Conservation (phyloP, 2,113 vertebrate genomes). For the Oxygymnocypris stewartii region DNA sequence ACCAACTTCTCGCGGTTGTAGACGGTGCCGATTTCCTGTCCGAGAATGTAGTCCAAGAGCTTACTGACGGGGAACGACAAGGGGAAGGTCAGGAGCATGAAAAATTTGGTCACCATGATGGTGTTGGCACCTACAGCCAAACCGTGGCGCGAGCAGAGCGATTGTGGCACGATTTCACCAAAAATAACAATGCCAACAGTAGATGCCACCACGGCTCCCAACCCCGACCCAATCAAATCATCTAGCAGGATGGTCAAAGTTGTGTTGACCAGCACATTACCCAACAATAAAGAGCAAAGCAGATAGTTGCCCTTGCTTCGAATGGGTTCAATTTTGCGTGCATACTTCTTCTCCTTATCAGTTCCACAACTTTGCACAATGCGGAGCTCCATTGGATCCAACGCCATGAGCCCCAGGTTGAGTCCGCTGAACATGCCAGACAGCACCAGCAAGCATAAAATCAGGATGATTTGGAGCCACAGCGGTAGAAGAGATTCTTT, state of each 20-base stretch:
- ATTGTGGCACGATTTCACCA: slow-evolving; percentile 93
- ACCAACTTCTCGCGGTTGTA: slow-evolving; percentile 97
- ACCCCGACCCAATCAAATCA: slow-evolving; percentile 87
- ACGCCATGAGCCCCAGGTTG: slow-evolving; percentile 94
- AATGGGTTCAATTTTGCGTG: slow-evolving; percentile 89
- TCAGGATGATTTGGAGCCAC: slow-evolving; percentile 85
- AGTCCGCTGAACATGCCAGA: slow-evolving; percentile 97
- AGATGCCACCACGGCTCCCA: slow-evolving; percentile 87
- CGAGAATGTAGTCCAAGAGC: slow-evolving; percentile 85
- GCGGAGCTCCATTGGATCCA: slow-evolving; percentile 97
- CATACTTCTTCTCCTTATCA: slow-evolving; percentile 86
- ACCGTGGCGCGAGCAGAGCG: slow-evolving; percentile 93
- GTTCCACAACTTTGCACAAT: slow-evolving; percentile 97
- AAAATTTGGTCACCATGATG: slow-evolving; percentile 87
- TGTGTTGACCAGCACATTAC: slow-evolving; percentile 96
- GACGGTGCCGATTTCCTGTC: slow-evolving; percentile 95
- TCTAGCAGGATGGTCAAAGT: slow-evolving; percentile 95
- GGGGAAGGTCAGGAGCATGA: slow-evolving; percentile 95
- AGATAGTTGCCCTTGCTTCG: slow-evolving; percentile 93
- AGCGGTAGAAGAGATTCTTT: slow-evolving; percentile 80
- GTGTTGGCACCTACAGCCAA: slow-evolving; percentile 94
- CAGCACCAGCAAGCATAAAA: slow-evolving; percentile 77
- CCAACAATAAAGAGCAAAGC: slow-evolving; percentile 91
- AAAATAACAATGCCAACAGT: slow-evolving; percentile 95
- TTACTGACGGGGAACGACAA: slow-evolving; percentile 92